Percentiles rank a stretch among this genome's conserved stretches.
Evolutionary conservation across 1,140 invertebrate species (phyloP).

Genomic region (Mizuhopecten yessoensis): DNA sequence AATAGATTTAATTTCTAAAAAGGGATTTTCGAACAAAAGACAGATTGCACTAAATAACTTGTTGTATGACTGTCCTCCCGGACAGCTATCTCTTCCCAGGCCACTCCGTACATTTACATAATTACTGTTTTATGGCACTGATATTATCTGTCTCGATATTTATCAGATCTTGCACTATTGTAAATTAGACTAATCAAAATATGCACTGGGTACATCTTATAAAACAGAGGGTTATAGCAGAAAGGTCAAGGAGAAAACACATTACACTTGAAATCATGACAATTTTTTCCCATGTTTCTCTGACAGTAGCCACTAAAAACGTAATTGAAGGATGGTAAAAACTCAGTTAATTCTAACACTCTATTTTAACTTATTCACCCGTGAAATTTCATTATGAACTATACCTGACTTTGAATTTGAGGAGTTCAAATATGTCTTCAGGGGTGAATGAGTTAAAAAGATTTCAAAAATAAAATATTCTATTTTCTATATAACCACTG

Average conservation of each 20-base stretch:
- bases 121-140: slow-evolving; percentile 15
- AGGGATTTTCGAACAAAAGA: slow-evolving; percentile 14
- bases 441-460: too few species aligned
- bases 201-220: slow-evolving; percentile 16
- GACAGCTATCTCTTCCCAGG: not conserved
- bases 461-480: too few species aligned
- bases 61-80: not conserved
- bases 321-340: too few species aligned
- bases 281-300: not conserved
- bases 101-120: slow-evolving; percentile 24
- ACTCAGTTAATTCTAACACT: not conserved
- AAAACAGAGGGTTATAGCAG: slow-evolving; percentile 12
- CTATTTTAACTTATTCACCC: not conserved
- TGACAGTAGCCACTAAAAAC: not conserved
- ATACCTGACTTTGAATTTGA: too few species aligned
- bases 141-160: slow-evolving; percentile 12
- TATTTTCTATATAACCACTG: not conserved
- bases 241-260: not conserved
- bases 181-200: slow-evolving; percentile 40
- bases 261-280: not conserved
- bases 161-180: not conserved
- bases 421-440: too few species aligned
- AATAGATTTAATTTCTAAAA: slow-evolving; percentile 35
- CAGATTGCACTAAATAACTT: not conserved
- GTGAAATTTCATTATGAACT: too few species aligned